Evolutionary conservation across 1,140 invertebrate genomes (phyloP).

Genomic region (Spodoptera litura): DNA sequence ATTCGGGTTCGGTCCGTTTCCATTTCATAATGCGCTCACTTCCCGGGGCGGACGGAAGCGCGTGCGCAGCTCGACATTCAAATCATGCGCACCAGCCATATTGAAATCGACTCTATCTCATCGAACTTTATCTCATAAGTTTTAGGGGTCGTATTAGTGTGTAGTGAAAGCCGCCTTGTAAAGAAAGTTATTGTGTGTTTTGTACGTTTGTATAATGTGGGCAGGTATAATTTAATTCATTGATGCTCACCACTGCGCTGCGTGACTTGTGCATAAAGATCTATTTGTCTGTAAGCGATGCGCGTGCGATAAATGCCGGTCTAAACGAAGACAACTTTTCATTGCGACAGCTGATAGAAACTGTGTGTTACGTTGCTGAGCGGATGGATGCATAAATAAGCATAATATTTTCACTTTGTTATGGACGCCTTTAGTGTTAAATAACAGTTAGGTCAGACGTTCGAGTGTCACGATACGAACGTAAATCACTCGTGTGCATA

Average conservation of each 20-base stretch:
- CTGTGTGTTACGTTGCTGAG: constrained; percentile 1
- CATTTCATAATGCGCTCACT: constrained; percentile 60
- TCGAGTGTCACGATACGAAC: not conserved
- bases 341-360: constrained; percentile 39
- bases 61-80: constrained; percentile 62
- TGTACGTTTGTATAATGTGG: constrained; percentile 47
- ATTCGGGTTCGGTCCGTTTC: constrained; percentile 48
- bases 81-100: constrained; percentile 55
- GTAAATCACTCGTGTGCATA: no score
- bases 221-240: constrained; percentile 63
- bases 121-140: not conserved
- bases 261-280: constrained; percentile 68
- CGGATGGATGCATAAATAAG: constrained; percentile 27
- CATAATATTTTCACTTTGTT: constrained; percentile 7
- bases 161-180: constrained; percentile 58
- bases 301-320: constrained; percentile 59
- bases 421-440: not conserved
- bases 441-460: constrained; percentile 9
- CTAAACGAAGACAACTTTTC: constrained; percentile 40
- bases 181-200: constrained; percentile 67
- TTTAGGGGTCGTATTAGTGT: constrained; percentile 4
- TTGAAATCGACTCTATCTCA: constrained; percentile 3
- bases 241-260: constrained; percentile 60
- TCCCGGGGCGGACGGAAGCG: constrained; percentile 62
- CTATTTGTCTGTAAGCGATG: constrained; percentile 54